Evolutionary conservation across 1,140 invertebrate species (phyloP).

Genomic region (Conus betulinus): DNA sequence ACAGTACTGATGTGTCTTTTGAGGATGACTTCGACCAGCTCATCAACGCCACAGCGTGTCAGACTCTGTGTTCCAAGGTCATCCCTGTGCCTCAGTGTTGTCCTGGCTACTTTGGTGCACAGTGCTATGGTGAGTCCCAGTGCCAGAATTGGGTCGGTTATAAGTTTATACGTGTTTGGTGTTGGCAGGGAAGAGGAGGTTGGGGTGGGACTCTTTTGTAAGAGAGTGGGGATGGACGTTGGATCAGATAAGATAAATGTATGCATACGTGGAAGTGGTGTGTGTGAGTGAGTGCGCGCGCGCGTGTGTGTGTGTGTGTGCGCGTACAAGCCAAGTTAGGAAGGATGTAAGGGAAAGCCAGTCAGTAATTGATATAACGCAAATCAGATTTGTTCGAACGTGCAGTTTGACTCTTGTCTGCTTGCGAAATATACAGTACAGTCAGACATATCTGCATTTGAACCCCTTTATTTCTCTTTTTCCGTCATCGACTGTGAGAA

Average conservation of each 20-base stretch:
- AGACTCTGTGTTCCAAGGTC: background rate
- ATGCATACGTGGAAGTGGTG: no score
- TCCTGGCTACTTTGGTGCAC: slow-evolving; percentile 3
- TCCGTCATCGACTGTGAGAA: no score
- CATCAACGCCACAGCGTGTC: background rate
- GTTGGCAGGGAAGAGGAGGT: background rate
- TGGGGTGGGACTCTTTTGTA: background rate
- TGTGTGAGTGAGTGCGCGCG: no score
- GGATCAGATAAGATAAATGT: background rate
- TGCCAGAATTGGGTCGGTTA: background rate
- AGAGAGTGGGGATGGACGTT: background rate
- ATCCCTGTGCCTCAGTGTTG: background rate
- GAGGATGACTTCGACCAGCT: background rate
- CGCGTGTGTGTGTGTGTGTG: no score
- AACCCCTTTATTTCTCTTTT: no score
- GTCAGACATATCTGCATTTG: no score
- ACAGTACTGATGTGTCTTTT: background rate
- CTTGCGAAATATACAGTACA: no score
- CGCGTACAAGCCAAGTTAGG: no score
- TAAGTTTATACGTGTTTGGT: background rate
- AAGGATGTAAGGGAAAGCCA: no score
- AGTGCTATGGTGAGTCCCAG: background rate
- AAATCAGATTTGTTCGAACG: no score
- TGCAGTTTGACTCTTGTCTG: no score
- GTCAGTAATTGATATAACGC: no score